Conservation (phyloP, 2,113 vertebrate species). For the Pseudopodoces humilis region DNA sequence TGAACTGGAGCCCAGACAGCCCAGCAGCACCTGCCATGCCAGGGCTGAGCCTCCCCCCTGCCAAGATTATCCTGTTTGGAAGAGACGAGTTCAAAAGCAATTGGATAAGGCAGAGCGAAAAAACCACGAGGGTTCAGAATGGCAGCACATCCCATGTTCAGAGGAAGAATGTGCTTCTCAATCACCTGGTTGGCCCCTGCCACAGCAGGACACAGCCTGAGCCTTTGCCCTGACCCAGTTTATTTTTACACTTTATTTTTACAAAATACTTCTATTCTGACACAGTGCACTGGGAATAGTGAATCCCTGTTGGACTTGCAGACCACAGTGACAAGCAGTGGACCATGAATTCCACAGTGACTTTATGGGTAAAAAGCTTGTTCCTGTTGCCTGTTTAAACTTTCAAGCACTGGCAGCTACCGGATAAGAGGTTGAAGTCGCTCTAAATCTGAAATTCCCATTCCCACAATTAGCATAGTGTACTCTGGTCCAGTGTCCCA, state of each 20-base stretch:
- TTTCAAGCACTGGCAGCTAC: background rate
- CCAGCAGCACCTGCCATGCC: accelerated
- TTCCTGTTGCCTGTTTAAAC: background rate
- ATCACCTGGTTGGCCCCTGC: background rate
- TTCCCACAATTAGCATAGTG: conserved; percentile 15
- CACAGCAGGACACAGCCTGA: accelerated
- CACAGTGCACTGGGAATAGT: accelerated
- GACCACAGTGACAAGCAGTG: background rate
- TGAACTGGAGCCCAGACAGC: background rate
- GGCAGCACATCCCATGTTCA: background rate
- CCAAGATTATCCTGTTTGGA: background rate
- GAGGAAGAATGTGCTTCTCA: background rate
- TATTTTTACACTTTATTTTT: no score
- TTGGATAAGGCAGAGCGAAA: background rate
- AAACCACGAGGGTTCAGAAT: background rate
- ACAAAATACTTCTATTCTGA: background rate
- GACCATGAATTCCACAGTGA: background rate
- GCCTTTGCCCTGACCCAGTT: background rate
- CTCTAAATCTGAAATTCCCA: background rate
- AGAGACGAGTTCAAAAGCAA: background rate
- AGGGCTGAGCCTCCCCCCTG: background rate
- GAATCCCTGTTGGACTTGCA: background rate
- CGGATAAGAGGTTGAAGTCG: background rate
- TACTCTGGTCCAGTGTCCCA: background rate
- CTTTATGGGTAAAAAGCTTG: background rate